Evolutionary conservation across 1,140 invertebrate species (phyloP), one percentile per base, ranked within the genome.

Genomic region (Scaptomyza graminum): DNA sequence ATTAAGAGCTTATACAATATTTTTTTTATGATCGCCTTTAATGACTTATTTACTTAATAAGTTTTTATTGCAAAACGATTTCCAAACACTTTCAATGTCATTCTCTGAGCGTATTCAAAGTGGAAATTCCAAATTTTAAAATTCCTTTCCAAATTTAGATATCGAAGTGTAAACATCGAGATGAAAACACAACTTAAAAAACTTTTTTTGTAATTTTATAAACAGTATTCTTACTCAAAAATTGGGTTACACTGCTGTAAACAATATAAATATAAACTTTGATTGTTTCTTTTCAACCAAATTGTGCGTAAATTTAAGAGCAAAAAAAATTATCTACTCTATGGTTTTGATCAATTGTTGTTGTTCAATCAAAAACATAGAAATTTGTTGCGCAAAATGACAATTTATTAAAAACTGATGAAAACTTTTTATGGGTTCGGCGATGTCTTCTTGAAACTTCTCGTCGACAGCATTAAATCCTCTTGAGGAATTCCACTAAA

Each of bases 241-340:
- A 81, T 82, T 85, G 69, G 81, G 81, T 85, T 87, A 85, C 74
- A 80, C 44, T 64, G 37, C 46, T 68, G 71, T 83, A 83, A 83
- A 83, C 79, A 83, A 76, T 73, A 28, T 25, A 41, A 31, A 15
- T 73, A 28, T 25, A 41, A 31, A 15, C 13, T 57, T 51, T 16
- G 22, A 52, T 9, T 55, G 13, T 11, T 22, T 12, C 31, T 12
- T 34, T 47, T 18, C 18, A 18, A 15, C 12, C n/a, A n/a, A 49
- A 39, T n/a, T 13, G 9, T 34, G 31, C 31, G 31, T 7, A 34
- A 34, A 22, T 0, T 22, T 22, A 1, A 18, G 3, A 18, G 3
- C 2, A 22, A 22, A 22, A 2, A 22, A 22, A 22, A 22, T 0
- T 22, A 22, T 22, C 18, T 3, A 22, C 1, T 22, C 18, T 22